phyloP scores from a whole-genome alignment of 2,888 invertebrate genomes.

The Anaspis maculata region DNA sequence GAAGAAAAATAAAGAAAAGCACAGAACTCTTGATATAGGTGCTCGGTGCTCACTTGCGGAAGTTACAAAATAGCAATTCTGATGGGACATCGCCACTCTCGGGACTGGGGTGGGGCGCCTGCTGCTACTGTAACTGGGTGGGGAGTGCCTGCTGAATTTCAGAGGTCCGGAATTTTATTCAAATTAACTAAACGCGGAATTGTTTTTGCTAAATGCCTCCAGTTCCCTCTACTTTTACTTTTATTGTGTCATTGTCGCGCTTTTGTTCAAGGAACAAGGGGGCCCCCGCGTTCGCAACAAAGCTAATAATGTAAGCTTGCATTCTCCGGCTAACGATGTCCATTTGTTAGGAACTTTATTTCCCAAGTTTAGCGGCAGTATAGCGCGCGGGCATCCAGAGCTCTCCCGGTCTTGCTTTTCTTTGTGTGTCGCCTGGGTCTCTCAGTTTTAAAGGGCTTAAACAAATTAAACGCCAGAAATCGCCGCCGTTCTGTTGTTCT shows the following conservation, averaged over 20 bases:
- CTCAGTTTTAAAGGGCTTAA: neutral
- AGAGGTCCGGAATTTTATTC: no score
- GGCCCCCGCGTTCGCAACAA: slow-evolving; percentile 23
- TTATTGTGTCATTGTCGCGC: slow-evolving; percentile 18
- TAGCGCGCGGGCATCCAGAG: no score
- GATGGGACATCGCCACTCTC: no score
- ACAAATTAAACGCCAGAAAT: neutral
- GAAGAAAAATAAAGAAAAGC: no score
- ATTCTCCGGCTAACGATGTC: slow-evolving; percentile 25
- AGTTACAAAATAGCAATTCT: no score
- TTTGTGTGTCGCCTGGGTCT: neutral
- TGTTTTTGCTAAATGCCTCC: slow-evolving; percentile 15
- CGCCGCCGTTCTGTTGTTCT: no score
- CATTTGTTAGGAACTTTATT: slow-evolving; percentile 26
- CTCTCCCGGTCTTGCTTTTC: neutral
- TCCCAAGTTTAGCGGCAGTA: slow-evolving; percentile 17
- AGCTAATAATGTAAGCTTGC: slow-evolving; percentile 24
- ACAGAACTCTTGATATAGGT: no score
- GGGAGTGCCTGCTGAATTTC: no score
- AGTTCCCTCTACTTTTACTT: slow-evolving; percentile 12
- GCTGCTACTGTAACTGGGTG: no score
- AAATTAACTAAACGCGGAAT: slow-evolving; percentile 12
- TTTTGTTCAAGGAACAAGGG: slow-evolving; percentile 17
- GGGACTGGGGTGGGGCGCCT: no score
- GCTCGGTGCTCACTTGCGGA: no score